Evolutionary conservation across 2,113 vertebrate species (phyloP), one percentile per base, ranked within the genome.

Genomic region (Phoenicopterus ruber): DNA sequence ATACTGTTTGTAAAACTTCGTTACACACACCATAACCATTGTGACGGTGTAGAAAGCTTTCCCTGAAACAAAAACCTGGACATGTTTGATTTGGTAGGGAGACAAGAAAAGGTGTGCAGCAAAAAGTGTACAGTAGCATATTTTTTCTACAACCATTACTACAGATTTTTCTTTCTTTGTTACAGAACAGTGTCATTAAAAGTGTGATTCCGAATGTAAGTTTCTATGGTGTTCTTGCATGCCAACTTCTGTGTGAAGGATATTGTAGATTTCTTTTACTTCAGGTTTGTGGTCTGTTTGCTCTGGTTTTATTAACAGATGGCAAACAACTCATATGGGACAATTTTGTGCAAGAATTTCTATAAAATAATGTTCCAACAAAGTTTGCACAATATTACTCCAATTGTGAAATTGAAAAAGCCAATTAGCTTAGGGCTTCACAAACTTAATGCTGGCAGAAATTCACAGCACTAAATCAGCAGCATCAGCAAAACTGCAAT

Each of bases 361-460:
- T 77, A 81, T 38, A 96, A 85, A 93, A 90, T 54, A 91, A 86
- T 20, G 40, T 62, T 80, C 55, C 49, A 88, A 94, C 54, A 90
- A 95, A 85, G 66, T 24, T 89, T 70, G 66, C 85, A 94, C 65
- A 89, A 57, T 94, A 80, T 73, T 88, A 92, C 67, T 92, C 88
- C 82, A 91, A 29, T 85, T 82, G 78, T 88, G 66, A 95, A 95
- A 96, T 19, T 82, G 78, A 77, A 91, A 63, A 95, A 90, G 78
- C 84, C 78, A 90, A 86, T 96, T 95, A 96, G 73, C 59, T 88
- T 57, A 85, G 47, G 58, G 69, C 62, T 95, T 95, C 84, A 93
- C 25, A 92, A 70, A 58, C 36, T 92, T 91, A 69, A 49, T 0
- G 1, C 13, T 72, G 85, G 74, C 83, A 93, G 22, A 73, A 89